Conservation (phyloP, 1,140 invertebrate genomes). For the Panulirus ornatus region DNA sequence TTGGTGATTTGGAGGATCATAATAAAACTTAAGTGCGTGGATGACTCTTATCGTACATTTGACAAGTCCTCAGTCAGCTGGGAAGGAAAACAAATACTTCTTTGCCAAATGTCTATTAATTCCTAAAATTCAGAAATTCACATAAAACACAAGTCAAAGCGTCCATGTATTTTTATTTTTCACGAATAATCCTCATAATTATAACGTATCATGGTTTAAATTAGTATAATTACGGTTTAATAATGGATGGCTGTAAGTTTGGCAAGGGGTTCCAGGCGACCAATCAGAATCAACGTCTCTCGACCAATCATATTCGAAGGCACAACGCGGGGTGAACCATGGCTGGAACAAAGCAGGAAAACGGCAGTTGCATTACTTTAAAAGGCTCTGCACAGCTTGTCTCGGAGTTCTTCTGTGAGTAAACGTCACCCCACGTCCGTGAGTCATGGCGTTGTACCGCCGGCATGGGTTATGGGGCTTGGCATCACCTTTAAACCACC, state of each 20-base stretch:
- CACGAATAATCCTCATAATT: too few species aligned
- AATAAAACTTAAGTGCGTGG: too few species aligned
- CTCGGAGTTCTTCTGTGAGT: conserved; percentile 82
- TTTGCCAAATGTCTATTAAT: background rate
- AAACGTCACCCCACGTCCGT: background rate
- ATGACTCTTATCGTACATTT: background rate
- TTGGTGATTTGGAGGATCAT: too few species aligned
- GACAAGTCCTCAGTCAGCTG: background rate
- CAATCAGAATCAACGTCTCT: background rate
- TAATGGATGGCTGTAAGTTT: background rate
- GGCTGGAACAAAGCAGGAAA: conserved; percentile 66
- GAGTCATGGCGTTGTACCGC: background rate
- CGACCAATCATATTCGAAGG: conserved; percentile 37
- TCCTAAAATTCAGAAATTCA: too few species aligned
- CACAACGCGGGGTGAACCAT: conserved; percentile 35
- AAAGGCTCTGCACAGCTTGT: conserved; percentile 82
- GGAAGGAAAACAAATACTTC: background rate
- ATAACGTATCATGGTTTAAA: background rate
- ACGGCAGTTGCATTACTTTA: conserved; percentile 80
- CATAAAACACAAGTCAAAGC: too few species aligned
- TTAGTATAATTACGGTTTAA: too few species aligned
- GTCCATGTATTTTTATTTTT: too few species aligned
- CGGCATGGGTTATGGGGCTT: background rate
- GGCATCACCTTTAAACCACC: background rate
- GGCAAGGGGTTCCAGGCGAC: background rate